phyloP scores from a whole-genome alignment of 2,888 invertebrate species.

The Hemithea aestivaria region DNA sequence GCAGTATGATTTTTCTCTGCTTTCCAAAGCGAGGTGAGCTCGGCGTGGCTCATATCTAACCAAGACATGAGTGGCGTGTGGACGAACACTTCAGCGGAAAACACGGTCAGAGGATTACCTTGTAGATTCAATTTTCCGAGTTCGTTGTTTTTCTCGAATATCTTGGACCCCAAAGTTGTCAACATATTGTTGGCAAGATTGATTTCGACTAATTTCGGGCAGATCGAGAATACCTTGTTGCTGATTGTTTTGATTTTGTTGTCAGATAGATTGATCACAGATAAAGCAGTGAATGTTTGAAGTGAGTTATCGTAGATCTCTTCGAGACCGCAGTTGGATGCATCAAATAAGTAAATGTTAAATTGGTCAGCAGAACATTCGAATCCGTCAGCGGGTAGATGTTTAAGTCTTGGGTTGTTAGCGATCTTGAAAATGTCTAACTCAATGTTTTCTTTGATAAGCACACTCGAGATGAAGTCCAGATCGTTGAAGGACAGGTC shows the following conservation, averaged over 20 bases:
- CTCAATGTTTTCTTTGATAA: constrained; percentile 84
- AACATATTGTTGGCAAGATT: constrained; percentile 86
- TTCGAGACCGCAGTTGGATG: constrained; percentile 85
- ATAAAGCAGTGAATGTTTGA: constrained; percentile 84
- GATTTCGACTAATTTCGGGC: constrained; percentile 81
- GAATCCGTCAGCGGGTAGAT: constrained; percentile 83
- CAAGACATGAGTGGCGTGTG: constrained; percentile 80
- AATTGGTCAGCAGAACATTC: constrained; percentile 79
- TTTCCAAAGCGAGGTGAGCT: constrained; percentile 83
- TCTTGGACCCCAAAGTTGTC: constrained; percentile 76
- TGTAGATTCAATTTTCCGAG: constrained; percentile 83
- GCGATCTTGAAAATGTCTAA: constrained; percentile 85
- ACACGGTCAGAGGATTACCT: constrained; percentile 83
- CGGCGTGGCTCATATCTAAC: constrained; percentile 85
- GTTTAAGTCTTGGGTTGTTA: constrained; percentile 83
- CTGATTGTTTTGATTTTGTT: constrained; percentile 81
- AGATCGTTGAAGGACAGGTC: constrained; percentile 87
- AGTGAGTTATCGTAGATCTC: constrained; percentile 82
- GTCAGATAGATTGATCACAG: constrained; percentile 82
- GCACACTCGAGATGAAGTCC: constrained; percentile 81
- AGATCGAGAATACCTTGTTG: constrained; percentile 74
- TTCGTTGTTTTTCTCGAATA: constrained; percentile 83
- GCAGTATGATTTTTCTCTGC: constrained; percentile 66
- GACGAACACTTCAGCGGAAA: constrained; percentile 83
- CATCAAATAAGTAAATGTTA: constrained; percentile 84